phyloP scores from a whole-genome alignment of 2,113 vertebrate species.

The Phyllostomus hastatus region DNA sequence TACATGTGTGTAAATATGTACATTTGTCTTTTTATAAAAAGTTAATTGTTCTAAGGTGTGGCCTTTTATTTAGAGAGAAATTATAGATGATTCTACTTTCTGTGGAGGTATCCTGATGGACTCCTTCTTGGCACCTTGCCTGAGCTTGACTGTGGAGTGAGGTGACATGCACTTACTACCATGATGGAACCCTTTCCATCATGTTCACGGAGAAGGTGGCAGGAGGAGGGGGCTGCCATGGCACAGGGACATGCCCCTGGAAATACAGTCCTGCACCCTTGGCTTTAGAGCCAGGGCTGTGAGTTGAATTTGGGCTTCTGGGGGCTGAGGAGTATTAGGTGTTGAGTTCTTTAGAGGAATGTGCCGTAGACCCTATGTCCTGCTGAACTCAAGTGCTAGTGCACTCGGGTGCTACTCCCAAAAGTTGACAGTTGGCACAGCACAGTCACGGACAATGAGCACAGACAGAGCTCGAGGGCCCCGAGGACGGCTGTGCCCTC shows the following conservation, averaged over 20 bases:
- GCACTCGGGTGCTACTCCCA: not conserved
- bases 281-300: not conserved
- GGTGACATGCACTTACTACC: not conserved
- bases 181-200: not conserved
- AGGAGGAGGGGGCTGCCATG: not conserved
- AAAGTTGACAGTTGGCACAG: not conserved
- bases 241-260: not conserved
- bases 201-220: not conserved
- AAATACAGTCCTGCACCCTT: not conserved
- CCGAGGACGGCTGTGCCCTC: not conserved
- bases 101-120: not conserved
- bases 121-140: not conserved
- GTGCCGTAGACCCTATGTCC: not conserved
- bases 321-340: not conserved
- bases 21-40: slow-evolving; percentile 82
- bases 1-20: slow-evolving; percentile 82
- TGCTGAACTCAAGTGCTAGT: not conserved
- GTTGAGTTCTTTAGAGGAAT: not conserved
- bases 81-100: not conserved
- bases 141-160: not conserved
- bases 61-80: slow-evolving; percentile 40
- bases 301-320: not conserved
- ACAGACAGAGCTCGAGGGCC: not conserved
- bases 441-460: no score
- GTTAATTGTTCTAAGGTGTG: slow-evolving; percentile 59